Conservation (phyloP, 1,140 invertebrate species). For the Tetranychus urticae region DNA sequence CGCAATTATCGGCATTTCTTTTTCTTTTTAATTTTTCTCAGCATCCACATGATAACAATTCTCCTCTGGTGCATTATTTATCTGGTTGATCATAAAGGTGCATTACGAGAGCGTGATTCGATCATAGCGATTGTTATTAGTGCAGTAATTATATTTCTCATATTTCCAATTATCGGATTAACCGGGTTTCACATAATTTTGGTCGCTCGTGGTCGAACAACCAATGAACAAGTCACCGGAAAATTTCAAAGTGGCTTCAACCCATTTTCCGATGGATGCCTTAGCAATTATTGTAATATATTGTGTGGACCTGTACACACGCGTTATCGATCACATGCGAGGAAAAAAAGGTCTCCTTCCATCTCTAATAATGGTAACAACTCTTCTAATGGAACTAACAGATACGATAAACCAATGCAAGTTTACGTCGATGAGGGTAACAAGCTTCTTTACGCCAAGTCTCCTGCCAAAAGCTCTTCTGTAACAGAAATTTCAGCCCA, state of each 20-base stretch:
- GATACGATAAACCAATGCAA: constrained; percentile 55
- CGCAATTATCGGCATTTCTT: constrained; percentile 97
- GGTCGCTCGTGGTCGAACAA: constrained; percentile 90
- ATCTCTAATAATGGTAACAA: not conserved
- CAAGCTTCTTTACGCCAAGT: not conserved
- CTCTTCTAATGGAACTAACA: constrained; percentile 11
- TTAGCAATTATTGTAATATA: constrained; percentile 77
- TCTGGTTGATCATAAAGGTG: constrained; percentile 53
- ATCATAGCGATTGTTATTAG: constrained; percentile 39
- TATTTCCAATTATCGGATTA: constrained; percentile 88
- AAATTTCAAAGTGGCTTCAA: constrained; percentile 94
- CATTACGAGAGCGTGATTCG: constrained; percentile 48
- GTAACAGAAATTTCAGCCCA: constrained; percentile 3
- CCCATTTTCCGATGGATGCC: constrained; percentile 80
- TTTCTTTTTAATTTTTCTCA: constrained; percentile 86
- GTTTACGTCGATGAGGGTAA: constrained; percentile 83
- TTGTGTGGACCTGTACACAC: constrained; percentile 90
- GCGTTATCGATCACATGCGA: constrained; percentile 35
- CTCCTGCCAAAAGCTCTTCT: constrained; percentile 2
- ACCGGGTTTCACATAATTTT: constrained; percentile 93
- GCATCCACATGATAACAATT: constrained; percentile 89
- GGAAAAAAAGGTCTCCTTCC: not conserved
- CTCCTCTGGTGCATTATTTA: constrained; percentile 77
- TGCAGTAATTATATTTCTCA: constrained; percentile 61
- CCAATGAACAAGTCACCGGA: constrained; percentile 92